Evolutionary conservation across 1,140 invertebrate genomes (phyloP).

Genomic region (Heterodera schachtii): DNA sequence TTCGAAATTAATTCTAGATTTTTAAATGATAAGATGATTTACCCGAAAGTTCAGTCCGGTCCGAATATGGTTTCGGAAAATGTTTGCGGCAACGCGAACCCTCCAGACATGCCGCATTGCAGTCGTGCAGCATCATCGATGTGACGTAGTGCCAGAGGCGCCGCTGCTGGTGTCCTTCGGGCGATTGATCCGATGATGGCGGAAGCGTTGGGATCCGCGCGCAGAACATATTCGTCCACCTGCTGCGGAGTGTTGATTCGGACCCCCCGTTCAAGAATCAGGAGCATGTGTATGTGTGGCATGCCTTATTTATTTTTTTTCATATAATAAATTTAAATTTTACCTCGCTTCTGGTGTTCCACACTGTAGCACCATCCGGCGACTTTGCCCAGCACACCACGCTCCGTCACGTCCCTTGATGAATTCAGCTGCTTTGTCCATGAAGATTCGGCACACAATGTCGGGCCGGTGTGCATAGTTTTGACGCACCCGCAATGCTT

Average conservation of each 20-base stretch:
- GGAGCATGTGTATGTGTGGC: not conserved
- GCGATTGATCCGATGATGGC: not conserved
- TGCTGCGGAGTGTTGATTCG: not conserved
- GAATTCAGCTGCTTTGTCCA: not conserved
- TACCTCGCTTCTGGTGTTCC: constrained; percentile 12
- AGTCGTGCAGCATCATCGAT: not conserved
- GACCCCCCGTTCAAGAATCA: not conserved
- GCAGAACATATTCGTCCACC: not conserved
- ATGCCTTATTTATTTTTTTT: not conserved
- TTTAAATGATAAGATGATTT: too few species aligned
- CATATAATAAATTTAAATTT: not conserved
- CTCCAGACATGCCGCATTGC: not conserved
- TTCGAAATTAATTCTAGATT: too few species aligned
- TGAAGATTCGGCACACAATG: not conserved
- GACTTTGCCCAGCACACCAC: not conserved
- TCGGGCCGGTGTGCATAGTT: not conserved
- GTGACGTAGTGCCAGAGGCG: not conserved
- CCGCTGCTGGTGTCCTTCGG: not conserved
- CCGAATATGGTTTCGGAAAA: not conserved
- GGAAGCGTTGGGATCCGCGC: not conserved
- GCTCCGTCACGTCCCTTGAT: not conserved
- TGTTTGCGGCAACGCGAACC: not conserved
- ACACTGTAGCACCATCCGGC: constrained; percentile 6
- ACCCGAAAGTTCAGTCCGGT: not conserved
- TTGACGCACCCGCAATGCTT: not conserved